A percentile compares a stretch with the other conserved stretches of the same genome.
These are phyloP conservation scores for Panurus biarmicus DNA, from an alignment of 2,113 vertebrate genomes.

Conservation along the genomic window DNA sequence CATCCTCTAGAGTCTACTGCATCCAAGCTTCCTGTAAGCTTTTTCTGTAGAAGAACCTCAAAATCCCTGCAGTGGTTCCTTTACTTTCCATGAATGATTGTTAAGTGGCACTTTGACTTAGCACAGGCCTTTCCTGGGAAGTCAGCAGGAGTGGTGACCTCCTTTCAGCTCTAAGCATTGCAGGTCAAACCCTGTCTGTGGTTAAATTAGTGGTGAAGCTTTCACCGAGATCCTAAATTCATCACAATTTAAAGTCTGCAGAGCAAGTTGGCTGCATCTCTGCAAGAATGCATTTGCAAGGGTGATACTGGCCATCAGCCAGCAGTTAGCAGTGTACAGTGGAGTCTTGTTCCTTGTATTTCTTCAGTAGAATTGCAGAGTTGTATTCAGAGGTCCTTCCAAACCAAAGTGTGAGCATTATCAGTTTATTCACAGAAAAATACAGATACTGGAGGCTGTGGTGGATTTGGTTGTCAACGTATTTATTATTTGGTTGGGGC, in stretches of 20 bases:
- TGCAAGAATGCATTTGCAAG: background rate
- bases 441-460: background rate
- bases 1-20: background rate
- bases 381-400: background rate
- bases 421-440: background rate
- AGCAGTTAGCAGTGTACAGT: background rate
- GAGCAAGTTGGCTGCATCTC: background rate
- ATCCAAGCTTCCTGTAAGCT: background rate
- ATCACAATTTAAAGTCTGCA: background rate
- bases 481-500: background rate
- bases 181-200: background rate
- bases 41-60: background rate
- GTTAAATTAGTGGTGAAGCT: background rate
- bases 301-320: background rate
- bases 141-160: too few relatives aligned
- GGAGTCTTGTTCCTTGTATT: background rate
- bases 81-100: background rate
- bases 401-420: background rate
- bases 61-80: background rate
- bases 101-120: background rate
- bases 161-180: background rate
- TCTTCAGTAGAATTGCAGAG: background rate
- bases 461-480: background rate
- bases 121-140: accelerated
- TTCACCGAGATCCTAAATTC: background rate